phyloP scores from a whole-genome alignment of 2,888 invertebrate genomes.

The Eulithis prunata region DNA sequence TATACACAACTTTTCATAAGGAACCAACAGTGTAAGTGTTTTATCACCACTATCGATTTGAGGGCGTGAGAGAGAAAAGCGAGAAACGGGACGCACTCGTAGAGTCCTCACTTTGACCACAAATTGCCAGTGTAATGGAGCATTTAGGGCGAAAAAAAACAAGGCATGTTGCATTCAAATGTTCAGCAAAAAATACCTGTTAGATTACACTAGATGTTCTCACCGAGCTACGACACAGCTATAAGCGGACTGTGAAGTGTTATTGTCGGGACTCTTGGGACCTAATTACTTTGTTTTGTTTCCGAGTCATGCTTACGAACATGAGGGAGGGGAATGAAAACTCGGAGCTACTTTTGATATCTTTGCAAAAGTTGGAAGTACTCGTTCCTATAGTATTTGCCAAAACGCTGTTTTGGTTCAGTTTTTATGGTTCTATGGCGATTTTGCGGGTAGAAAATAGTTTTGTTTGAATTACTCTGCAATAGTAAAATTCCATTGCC shows the following conservation, averaged over 20 bases:
- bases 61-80: no score
- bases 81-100: no score
- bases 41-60: no score
- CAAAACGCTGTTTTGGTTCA: slow-evolving; percentile 16
- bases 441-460: slow-evolving; percentile 16
- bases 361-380: slow-evolving; percentile 16
- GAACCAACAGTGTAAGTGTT: no score
- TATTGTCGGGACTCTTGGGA: slow-evolving; percentile 41
- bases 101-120: no score
- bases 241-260: slow-evolving; percentile 44
- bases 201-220: slow-evolving; percentile 12
- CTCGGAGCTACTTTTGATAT: slow-evolving; percentile 28
- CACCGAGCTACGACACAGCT: slow-evolving; percentile 20
- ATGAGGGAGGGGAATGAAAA: slow-evolving; percentile 31
- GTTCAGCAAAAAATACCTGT: neutral
- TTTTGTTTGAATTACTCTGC: slow-evolving; percentile 18
- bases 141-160: no score
- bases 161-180: no score
- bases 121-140: no score
- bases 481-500: slow-evolving; percentile 6
- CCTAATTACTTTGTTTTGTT: slow-evolving; percentile 45
- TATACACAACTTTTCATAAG: no score
- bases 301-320: slow-evolving; percentile 33
- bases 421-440: slow-evolving; percentile 18
- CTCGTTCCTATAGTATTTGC: slow-evolving; percentile 26